Evolutionary conservation across 1,140 invertebrate genomes (phyloP).

Genomic region (Hypsibius dujardini): DNA sequence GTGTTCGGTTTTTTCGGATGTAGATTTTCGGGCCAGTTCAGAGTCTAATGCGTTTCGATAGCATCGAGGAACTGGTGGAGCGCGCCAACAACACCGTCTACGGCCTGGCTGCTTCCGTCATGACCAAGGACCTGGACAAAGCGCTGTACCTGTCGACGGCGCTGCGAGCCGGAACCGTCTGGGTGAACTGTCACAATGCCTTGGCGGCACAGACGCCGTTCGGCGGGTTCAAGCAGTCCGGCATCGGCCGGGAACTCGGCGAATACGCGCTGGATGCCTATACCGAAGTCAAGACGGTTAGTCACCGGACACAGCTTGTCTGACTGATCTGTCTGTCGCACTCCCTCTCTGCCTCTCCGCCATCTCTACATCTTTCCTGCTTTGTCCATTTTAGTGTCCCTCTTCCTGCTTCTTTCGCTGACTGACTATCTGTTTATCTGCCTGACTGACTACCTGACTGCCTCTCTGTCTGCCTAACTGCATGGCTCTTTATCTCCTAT

Average conservation of each 20-base stretch:
- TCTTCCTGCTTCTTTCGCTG: too few species aligned
- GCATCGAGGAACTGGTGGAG: slow-evolving; percentile 68
- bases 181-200: slow-evolving; percentile 66
- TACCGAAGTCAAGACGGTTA: slow-evolving; percentile 78
- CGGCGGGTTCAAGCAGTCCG: slow-evolving; percentile 71
- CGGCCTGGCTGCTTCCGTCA: slow-evolving; percentile 66
- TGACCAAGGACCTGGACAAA: slow-evolving; percentile 68
- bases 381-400: too few species aligned
- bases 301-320: too few species aligned
- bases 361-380: too few species aligned
- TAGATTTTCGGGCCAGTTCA: slow-evolving; percentile 88
- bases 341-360: too few species aligned
- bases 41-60: slow-evolving; percentile 69
- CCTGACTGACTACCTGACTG: too few species aligned
- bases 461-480: too few species aligned
- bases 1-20: too few species aligned
- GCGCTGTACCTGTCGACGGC: slow-evolving; percentile 54
- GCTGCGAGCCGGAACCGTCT: slow-evolving; percentile 69
- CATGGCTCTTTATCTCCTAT: too few species aligned
- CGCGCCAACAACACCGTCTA: slow-evolving; percentile 69
- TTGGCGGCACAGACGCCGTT: slow-evolving; percentile 58
- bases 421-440: too few species aligned
- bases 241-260: slow-evolving; percentile 73
- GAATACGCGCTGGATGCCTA: slow-evolving; percentile 72
- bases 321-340: too few species aligned